Conservation (phyloP, 2,797 vertebrate species). For the Sus cebifrons region DNA sequence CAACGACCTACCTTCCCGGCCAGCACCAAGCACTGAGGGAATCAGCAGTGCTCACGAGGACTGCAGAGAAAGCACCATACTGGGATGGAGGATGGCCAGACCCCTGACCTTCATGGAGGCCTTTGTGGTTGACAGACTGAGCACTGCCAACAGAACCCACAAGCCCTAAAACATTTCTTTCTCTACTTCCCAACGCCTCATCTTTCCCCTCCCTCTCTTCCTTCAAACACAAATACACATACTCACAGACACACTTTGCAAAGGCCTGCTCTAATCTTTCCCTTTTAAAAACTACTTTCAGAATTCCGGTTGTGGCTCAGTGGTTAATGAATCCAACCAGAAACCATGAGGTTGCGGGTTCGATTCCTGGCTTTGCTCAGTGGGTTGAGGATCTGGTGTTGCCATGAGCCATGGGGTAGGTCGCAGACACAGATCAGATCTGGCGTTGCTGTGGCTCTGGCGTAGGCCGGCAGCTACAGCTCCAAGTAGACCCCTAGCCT, state of each 20-base stretch:
- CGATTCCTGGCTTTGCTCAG: too few species aligned
- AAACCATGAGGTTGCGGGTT: too few species aligned
- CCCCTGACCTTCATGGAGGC: not conserved
- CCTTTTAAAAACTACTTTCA: constrained; percentile 6
- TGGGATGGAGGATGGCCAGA: not conserved
- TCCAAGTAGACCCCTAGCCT: too few species aligned
- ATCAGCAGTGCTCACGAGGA: accelerated
- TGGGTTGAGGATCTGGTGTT: too few species aligned
- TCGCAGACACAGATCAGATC: too few species aligned
- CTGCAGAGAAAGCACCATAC: not conserved
- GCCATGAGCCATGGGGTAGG: too few species aligned
- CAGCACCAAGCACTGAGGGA: not conserved
- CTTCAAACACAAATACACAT: not conserved
- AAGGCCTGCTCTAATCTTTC: not conserved
- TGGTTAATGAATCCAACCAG: too few species aligned
- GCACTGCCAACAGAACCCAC: not conserved
- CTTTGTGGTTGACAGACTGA: too few species aligned
- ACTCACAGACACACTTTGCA: not conserved
- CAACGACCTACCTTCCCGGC: not conserved
- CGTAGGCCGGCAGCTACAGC: too few species aligned
- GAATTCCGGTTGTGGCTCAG: too few species aligned
- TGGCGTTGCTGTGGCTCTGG: too few species aligned
- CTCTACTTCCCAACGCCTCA: not conserved
- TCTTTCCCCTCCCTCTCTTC: not conserved
- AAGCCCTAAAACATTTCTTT: not conserved